Conservation (phyloP, 2,888 invertebrate genomes). For the Cantharis flavilabris region DNA sequence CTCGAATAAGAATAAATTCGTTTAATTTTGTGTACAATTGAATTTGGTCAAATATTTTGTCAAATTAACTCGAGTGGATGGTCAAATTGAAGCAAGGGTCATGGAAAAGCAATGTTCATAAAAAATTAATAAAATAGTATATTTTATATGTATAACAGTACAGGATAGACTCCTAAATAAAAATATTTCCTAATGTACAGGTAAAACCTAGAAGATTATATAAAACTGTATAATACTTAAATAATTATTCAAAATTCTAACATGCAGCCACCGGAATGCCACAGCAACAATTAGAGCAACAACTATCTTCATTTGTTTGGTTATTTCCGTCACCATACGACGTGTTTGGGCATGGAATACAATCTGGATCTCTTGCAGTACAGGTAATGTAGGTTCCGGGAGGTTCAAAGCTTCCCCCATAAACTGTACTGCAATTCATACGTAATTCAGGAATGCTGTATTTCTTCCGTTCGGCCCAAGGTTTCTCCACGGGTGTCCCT, state of each 20-base stretch:
- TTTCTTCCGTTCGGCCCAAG: conserved; percentile 2
- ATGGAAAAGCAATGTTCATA: too few relatives aligned
- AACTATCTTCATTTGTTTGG: neutral
- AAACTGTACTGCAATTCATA: conserved; percentile 61
- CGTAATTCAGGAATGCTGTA: neutral
- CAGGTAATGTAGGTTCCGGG: conserved; percentile 48
- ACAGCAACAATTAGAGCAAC: conserved; percentile 44
- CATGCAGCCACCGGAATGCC: neutral
- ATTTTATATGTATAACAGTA: too few relatives aligned
- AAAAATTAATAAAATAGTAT: too few relatives aligned
- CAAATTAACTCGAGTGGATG: neutral
- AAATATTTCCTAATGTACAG: neutral
- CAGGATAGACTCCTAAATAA: too few relatives aligned
- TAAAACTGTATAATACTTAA: neutral
- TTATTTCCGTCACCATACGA: neutral
- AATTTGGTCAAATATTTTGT: neutral
- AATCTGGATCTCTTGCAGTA: neutral
- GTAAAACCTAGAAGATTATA: neutral
- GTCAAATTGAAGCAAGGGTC: neutral
- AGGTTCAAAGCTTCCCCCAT: conserved; percentile 60
- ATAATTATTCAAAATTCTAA: neutral
- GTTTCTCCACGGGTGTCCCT: neutral
- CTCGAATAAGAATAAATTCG: neutral
- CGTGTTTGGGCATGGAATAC: conserved; percentile 36
- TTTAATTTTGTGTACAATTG: neutral